phyloP scores from a whole-genome alignment of 2,888 invertebrate species.

The Trachelus troglodyta region DNA sequence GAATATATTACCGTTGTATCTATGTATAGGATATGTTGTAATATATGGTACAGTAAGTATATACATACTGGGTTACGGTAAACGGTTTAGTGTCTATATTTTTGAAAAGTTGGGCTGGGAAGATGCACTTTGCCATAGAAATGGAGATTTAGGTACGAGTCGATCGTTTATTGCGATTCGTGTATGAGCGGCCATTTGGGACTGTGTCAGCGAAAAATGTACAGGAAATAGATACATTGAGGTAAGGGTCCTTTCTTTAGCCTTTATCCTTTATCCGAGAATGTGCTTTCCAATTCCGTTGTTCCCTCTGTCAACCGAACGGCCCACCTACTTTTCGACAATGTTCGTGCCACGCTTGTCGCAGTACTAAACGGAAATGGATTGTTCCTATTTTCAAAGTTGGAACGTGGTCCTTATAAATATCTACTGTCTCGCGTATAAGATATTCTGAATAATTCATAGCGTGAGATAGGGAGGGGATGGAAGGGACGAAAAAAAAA shows the following conservation, averaged over 20 bases:
- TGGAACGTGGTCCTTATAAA: not conserved
- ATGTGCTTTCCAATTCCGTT: not conserved
- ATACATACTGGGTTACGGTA: too few relatives aligned
- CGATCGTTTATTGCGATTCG: not conserved
- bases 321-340: not conserved
- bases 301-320: not conserved
- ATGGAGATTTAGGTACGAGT: not conserved
- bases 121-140: not conserved
- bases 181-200: not conserved
- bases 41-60: not conserved
- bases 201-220: slow-evolving; percentile 33
- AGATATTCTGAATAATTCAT: not conserved
- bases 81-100: too few relatives aligned
- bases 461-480: too few relatives aligned
- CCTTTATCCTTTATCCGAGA: not conserved
- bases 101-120: too few relatives aligned
- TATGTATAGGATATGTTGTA: not conserved
- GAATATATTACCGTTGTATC: not conserved
- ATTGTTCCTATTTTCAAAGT: not conserved
- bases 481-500: too few relatives aligned
- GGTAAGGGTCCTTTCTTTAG: slow-evolving; percentile 21
- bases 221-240: slow-evolving; percentile 49
- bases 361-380: not conserved
- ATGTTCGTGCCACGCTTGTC: not conserved
- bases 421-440: not conserved